A percentile compares a stretch with the other conserved stretches of the same genome.
phyloP scores from a whole-genome alignment of 2,797 vertebrate genomes.

The Rhinichthys osculus region DNA sequence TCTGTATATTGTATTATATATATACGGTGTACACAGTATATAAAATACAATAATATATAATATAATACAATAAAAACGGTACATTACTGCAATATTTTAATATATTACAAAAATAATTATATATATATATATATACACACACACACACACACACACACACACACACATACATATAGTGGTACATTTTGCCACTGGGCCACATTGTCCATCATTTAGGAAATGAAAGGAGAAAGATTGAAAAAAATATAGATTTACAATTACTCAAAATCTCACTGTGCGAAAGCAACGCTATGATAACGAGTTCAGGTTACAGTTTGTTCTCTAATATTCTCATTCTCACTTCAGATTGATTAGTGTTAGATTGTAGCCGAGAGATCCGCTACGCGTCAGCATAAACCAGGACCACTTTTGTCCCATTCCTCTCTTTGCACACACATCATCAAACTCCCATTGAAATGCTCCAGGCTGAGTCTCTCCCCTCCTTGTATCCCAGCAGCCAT shows the following conservation, averaged over 20 bases:
- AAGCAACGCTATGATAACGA: conserved; percentile 57
- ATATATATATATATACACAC: too few relatives aligned
- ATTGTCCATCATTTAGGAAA: conserved; percentile 24
- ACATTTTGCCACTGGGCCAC: not conserved
- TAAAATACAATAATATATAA: too few relatives aligned
- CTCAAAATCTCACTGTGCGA: conserved; percentile 50
- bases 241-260: conserved; percentile 37
- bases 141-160: too few relatives aligned
- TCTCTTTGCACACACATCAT: conserved; percentile 78
- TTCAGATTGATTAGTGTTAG: conserved; percentile 86
- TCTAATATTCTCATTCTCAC: conserved; percentile 72
- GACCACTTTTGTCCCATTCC: conserved; percentile 79
- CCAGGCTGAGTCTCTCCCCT: conserved; percentile 75
- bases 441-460: conserved; percentile 71
- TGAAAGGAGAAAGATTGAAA: conserved; percentile 34
- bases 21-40: too few relatives aligned
- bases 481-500: conserved; percentile 77
- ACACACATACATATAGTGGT: not conserved
- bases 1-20: too few relatives aligned
- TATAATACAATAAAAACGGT: too few relatives aligned
- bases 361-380: conserved; percentile 83
- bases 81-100: too few relatives aligned
- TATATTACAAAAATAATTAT: too few relatives aligned
- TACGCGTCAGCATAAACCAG: conserved; percentile 85
- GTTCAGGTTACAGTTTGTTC: conserved; percentile 69